Evolutionary conservation across 2,888 invertebrate genomes (phyloP).

Genomic region (Platycheirus albimanus): DNA sequence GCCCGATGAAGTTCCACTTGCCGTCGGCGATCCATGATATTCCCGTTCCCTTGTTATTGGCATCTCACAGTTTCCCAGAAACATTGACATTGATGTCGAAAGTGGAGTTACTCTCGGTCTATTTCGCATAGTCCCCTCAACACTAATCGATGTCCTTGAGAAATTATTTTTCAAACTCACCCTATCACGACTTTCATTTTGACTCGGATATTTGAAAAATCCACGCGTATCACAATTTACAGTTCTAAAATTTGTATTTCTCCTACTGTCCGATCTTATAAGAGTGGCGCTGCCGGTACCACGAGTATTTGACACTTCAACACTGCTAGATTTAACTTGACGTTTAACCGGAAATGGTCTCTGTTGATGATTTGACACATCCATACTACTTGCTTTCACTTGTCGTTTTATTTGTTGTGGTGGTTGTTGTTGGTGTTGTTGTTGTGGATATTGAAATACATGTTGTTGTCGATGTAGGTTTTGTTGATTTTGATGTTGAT

Average conservation of each 20-base stretch:
- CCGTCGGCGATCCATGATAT: slow-evolving; percentile 65
- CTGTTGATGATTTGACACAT: slow-evolving; percentile 39
- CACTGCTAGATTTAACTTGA: slow-evolving; percentile 45
- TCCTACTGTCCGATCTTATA: slow-evolving; percentile 39
- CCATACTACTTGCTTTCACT: slow-evolving; percentile 33
- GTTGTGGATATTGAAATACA: too few species aligned
- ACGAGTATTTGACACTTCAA: slow-evolving; percentile 43
- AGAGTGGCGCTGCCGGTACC: slow-evolving; percentile 17
- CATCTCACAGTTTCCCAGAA: slow-evolving; percentile 80
- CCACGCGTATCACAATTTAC: slow-evolving; percentile 42
- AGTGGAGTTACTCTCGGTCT: slow-evolving; percentile 26
- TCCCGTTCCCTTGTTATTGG: slow-evolving; percentile 77
- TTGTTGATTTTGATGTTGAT: slow-evolving; percentile 34
- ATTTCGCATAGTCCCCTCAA: slow-evolving; percentile 35
- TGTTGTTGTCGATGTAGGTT: slow-evolving; percentile 39
- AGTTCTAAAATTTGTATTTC: slow-evolving; percentile 33
- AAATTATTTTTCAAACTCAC: slow-evolving; percentile 49
- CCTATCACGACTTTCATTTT: slow-evolving; percentile 39
- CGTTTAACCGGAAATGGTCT: slow-evolving; percentile 32
- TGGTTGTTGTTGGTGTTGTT: slow-evolving; percentile 27
- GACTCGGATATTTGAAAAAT: slow-evolving; percentile 20
- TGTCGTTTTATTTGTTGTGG: slow-evolving; percentile 44
- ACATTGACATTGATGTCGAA: slow-evolving; percentile 76
- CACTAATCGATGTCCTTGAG: slow-evolving; percentile 74
- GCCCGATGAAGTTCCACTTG: slow-evolving; percentile 65